Evolutionary conservation across 35 echinoderm and acorn worm genomes (phyloP).

Genomic region (Ophioderma brevispina): DNA sequence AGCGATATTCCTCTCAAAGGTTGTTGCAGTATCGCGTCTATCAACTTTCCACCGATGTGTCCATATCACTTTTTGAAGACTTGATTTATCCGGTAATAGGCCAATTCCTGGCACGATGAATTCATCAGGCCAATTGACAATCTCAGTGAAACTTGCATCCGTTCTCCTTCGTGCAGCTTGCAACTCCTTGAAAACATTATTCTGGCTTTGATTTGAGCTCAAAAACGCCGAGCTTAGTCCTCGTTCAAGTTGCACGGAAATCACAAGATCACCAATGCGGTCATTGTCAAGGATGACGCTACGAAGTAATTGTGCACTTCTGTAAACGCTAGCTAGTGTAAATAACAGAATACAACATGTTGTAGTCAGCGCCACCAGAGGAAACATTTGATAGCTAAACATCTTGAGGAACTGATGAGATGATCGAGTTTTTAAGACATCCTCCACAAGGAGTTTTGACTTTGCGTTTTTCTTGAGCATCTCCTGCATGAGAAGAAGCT

Average conservation of each 20-base stretch:
- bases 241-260: not conserved
- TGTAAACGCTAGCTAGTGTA: not conserved
- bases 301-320: not conserved
- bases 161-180: not conserved
- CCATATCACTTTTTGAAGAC: not conserved
- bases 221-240: not conserved
- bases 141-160: not conserved
- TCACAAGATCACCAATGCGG: not conserved
- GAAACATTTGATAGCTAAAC: not conserved
- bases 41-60: slow-evolving; percentile 9
- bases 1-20: not conserved
- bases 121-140: not conserved
- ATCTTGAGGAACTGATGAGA: not conserved
- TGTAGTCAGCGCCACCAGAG: not conserved
- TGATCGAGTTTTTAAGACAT: not conserved
- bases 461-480: not conserved
- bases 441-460: not conserved
- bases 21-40: not conserved
- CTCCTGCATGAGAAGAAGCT: not conserved
- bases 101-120: not conserved
- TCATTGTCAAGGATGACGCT: not conserved
- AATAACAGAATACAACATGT: not conserved
- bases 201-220: not conserved
- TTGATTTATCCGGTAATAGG: not conserved
- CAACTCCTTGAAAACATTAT: not conserved